Evolutionary conservation across 2,888 invertebrate species (phyloP), one percentile per base, ranked within the genome.

Genomic region (Protodeltote pygarga): DNA sequence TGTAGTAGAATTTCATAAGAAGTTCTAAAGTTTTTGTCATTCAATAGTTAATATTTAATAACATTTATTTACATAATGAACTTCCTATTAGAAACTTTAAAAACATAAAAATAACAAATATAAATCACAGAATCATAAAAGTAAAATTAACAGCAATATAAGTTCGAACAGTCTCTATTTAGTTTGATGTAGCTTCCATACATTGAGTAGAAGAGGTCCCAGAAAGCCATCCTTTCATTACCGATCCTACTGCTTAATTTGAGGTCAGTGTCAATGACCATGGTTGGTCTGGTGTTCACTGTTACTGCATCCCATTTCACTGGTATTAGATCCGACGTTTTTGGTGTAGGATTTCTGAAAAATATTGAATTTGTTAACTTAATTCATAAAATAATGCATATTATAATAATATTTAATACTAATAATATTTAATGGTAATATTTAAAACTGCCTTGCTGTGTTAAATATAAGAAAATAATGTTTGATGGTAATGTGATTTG

Each of bases 181-280:
- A 87, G 69, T 39, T 77, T 83, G 42, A 79, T 84, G 29, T 80
- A 75, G 49, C 67, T 78, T 3, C 83, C 89, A 23, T 89, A 90
- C 13, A 77, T 60, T 5, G 75, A 71, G 44, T 87, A 85, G 53
- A 91, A 91, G 1, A 91, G 77, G 37, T 91, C 88, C 92, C 92
- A 91, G 57, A 87, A 91, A 0, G 89, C 84, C 83, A 88, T 87
- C 11, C 88, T 78, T 4, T 85, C 77, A 33, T 84, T 81, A 33
- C 76, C 71, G 3, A 85, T 78, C 33, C 92, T 71, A 15, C 73
- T 65, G 21, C 83, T 79, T 39, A 87, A 50, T 8, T 55, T 50
- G 2, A 87, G 57, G 5, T 85, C 76, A 0, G 77, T 68, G 51
- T 86, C 88, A 3, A 91, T 89, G 4, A 83, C 71, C 52, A 90